Evolutionary conservation across 2,113 vertebrate genomes (phyloP), one percentile per base, ranked within the genome.

Genomic region (Herpetotheres cachinnans): DNA sequence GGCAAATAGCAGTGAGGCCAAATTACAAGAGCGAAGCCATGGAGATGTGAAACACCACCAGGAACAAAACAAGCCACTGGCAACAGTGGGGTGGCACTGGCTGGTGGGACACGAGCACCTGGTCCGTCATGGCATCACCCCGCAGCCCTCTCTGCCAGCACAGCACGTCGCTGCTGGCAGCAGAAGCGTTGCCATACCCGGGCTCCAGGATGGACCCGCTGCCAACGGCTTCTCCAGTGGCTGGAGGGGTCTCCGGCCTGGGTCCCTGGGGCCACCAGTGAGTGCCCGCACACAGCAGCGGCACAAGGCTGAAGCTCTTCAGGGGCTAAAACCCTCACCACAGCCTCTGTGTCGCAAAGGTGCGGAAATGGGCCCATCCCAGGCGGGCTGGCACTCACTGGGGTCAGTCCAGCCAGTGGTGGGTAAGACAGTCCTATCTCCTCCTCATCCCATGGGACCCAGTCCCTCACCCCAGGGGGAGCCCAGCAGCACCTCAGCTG

Each of bases 151-250:
- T 30, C 50, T 2, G 15, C 10, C 32, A 61, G 82, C 78, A 14
- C 66, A 36, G 65, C 63, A 4, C 9, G 0, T 8, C 73, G 56
- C 66, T 63, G 61, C 16, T 0, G 0, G 50, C 59, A 46, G 32
- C 1, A 0, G 38, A 29, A 63, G 21, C 3, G 0, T 5, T 30
- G 6, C 83, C 2, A 1, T n/a, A 38, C 36, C 44, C 7, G 8
- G 36, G 71, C 42, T 56, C 50, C 76, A 1, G 17, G 44, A 21
- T 2, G 3, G 79, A n/a, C 8, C 21, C 8, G 2, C 10, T 10
- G 36, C 52, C 70, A 4, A 13, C 2, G 29, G 63, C 40, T 40
- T 9, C 30, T 30, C 24, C 59, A 9, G 42, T 3, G 2, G 61
- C 71, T 42, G 65, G 7, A 25, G 22, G 26, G 42, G 5, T 10